Base-by-base conservation (phyloP, 1,140 invertebrate species). In the Dreissena polymorpha region DNA sequence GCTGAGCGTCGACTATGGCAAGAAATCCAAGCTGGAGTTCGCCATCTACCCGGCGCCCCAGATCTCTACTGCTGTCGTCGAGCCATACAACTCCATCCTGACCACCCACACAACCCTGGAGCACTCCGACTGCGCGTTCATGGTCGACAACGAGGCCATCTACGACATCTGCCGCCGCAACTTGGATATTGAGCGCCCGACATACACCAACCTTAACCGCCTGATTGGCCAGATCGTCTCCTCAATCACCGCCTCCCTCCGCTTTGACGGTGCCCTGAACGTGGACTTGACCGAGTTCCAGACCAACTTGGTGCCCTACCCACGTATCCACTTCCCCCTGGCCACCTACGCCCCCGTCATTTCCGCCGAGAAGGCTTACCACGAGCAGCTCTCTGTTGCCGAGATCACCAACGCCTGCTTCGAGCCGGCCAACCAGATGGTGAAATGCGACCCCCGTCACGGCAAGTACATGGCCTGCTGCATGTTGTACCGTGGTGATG, bases 1-100 rank as follows among this genome's bases (percentile, higher is more conserved):
- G 82, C 94, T 97, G 27, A 96, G 96, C 49, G 96, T 97, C 0
- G 97, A 97, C 88, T 97, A 97, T 91, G 96, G 96, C 60, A 97
- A 97, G 93, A 97, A 97, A 90, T 96, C 96, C 25, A 97, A 97
- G 92, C 93, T 97, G 25, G 87, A 89, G 27, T 88, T 89, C 50
- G 85, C 87, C 72, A 86, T 89, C 75, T 92, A 93, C 79, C 92
- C 92, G 53, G 91, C 92, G 77, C 92, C 92, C 14, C 90, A 88
- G 63, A 81, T 92, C 23, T 86, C 92, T 23, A 93, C 93, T 21
- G 93, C 93, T 55, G 92, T 93, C 71, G 91, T 92, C 21, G 91
- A 92, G 85, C 91, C 91, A 0, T 92, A 91, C 85, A 92, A 93
- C 88, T 86, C 92, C 84, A 86, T 91, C 75, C 71, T 93, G 63